Evolutionary conservation across 2,797 vertebrate genomes (phyloP).

Genomic region (Myotis daubentonii): DNA sequence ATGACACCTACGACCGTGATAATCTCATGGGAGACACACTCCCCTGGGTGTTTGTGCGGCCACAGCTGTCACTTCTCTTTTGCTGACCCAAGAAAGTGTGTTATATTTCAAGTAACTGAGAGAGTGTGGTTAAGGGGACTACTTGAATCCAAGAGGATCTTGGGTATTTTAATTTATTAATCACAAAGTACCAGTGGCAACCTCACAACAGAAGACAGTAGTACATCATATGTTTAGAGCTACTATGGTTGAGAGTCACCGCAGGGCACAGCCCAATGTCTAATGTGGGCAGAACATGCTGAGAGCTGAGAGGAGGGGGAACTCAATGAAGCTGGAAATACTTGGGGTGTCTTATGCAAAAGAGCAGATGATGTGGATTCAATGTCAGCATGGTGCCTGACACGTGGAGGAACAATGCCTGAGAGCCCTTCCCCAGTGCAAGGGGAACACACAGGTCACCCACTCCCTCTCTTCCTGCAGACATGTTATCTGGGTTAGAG

Average conservation of each 20-base stretch:
- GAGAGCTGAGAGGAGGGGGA: background rate
- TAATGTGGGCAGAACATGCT: background rate
- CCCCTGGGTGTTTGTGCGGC: background rate
- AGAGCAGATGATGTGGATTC: background rate
- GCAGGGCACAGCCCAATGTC: background rate
- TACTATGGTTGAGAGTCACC: background rate
- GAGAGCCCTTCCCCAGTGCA: background rate
- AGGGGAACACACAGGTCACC: background rate
- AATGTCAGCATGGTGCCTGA: background rate
- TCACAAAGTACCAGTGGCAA: constrained; percentile 3
- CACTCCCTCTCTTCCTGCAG: background rate
- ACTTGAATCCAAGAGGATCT: constrained; percentile 9
- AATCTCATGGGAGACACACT: background rate
- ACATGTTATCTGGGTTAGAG: background rate
- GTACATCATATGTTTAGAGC: background rate
- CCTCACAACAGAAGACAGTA: background rate
- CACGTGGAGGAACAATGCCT: background rate
- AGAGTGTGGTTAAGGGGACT: background rate
- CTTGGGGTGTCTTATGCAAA: background rate
- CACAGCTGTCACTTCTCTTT: background rate
- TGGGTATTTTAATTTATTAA: constrained; percentile 27
- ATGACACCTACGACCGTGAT: fast-evolving
- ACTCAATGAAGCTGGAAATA: background rate
- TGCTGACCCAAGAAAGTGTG: background rate
- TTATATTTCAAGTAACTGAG: background rate